phyloP scores from a whole-genome alignment of 2,888 invertebrate species.

The Hirtodrosophila confusa region DNA sequence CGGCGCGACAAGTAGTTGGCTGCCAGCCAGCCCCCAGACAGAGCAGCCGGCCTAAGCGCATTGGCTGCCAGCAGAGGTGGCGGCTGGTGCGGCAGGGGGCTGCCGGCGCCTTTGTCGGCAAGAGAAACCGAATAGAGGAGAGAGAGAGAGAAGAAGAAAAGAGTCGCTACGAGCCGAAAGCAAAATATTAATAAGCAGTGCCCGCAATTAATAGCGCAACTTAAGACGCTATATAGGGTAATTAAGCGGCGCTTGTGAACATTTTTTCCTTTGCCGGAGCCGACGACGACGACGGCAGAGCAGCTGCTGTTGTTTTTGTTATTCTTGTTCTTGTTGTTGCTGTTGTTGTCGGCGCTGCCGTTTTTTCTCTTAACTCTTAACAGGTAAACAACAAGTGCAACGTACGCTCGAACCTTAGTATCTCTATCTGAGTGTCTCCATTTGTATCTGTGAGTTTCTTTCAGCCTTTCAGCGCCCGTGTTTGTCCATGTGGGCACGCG shows the following conservation, averaged over 20 bases:
- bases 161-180: slow-evolving; percentile 55
- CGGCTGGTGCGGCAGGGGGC: slow-evolving; percentile 3
- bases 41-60: slow-evolving; percentile 39
- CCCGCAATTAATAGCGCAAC: slow-evolving; percentile 81
- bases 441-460: slow-evolving; percentile 15
- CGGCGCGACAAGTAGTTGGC: slow-evolving; percentile 80
- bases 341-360: slow-evolving; percentile 50
- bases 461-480: slow-evolving; percentile 10
- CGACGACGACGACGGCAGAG: slow-evolving; percentile 49
- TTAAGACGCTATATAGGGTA: slow-evolving; percentile 81
- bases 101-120: slow-evolving; percentile 70
- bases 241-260: slow-evolving; percentile 80
- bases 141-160: slow-evolving; percentile 14
- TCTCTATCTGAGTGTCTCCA: slow-evolving; percentile 45
- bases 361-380: slow-evolving; percentile 50
- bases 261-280: slow-evolving; percentile 73
- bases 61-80: slow-evolving; percentile 6
- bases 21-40: slow-evolving; percentile 75
- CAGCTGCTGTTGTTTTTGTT: slow-evolving; percentile 29
- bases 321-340: too few relatives aligned
- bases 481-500: slow-evolving; percentile 55
- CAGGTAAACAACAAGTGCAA: slow-evolving; percentile 79
- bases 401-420: slow-evolving; percentile 61
- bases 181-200: slow-evolving; percentile 78
- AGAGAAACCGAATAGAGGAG: slow-evolving; percentile 40